These are phyloP conservation scores for Enteromius paludinosus DNA, from an alignment of 2,797 vertebrate genomes.

Conservation along the genomic window DNA sequence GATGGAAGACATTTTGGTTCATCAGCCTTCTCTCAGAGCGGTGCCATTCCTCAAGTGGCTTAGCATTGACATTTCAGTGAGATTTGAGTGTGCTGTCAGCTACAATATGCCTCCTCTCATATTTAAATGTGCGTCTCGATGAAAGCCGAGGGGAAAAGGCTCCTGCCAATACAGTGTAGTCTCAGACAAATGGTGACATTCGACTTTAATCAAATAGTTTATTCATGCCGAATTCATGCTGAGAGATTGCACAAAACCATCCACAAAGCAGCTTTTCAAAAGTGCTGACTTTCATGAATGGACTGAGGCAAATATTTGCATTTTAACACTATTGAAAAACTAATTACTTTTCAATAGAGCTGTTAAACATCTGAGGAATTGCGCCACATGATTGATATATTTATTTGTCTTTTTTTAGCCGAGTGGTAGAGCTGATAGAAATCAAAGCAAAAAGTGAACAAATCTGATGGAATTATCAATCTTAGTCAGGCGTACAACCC, in stretches of 20 bases:
- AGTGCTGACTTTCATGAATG: constrained; percentile 63
- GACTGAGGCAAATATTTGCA: constrained; percentile 59
- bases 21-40: constrained; percentile 40
- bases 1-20: constrained; percentile 64
- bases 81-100: constrained; percentile 69
- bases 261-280: constrained; percentile 58
- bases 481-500: background rate
- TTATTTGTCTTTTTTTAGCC: constrained; percentile 56
- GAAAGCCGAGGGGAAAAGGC: constrained; percentile 54
- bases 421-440: constrained; percentile 47
- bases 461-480: constrained; percentile 17
- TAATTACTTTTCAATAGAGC: constrained; percentile 63
- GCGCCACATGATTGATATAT: constrained; percentile 54
- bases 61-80: constrained; percentile 70
- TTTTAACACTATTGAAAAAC: constrained; percentile 64
- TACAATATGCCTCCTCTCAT: constrained; percentile 69
- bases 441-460: constrained; percentile 50
- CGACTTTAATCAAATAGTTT: constrained; percentile 66
- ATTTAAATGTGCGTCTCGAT: constrained; percentile 62
- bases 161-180: constrained; percentile 52
- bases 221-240: constrained; percentile 54
- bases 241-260: constrained; percentile 52
- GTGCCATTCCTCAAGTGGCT: constrained; percentile 64
- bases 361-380: constrained; percentile 63
- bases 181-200: constrained; percentile 68